Evolutionary conservation across 1,140 invertebrate genomes (phyloP).

Genomic region (Asbolus verrucosus): DNA sequence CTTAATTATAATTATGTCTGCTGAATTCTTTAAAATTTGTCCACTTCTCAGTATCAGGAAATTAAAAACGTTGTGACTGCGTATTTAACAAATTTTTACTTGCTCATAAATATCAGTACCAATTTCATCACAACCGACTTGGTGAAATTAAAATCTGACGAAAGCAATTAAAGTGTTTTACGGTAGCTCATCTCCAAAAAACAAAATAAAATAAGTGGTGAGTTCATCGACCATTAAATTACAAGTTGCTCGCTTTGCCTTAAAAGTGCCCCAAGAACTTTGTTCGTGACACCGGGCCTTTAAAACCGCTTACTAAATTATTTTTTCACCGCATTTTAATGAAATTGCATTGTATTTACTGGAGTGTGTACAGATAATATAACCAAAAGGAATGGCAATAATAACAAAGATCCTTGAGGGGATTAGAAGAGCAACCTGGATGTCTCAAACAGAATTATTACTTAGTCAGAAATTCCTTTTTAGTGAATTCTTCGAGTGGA

Average conservation of each 20-base stretch:
- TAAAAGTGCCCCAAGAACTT: constrained; percentile 3
- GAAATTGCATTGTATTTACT: constrained; percentile 38
- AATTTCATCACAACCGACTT: no score
- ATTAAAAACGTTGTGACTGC: no score
- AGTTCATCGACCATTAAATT: constrained; percentile 14
- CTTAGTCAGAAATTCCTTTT: constrained; percentile 47
- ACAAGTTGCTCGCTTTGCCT: constrained; percentile 17
- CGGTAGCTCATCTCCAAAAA: no score
- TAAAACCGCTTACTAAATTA: constrained; percentile 14
- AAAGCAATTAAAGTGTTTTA: no score
- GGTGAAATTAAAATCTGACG: no score
- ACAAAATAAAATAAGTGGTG: constrained; percentile 6
- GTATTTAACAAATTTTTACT: no score
- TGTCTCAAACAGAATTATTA: constrained; percentile 50
- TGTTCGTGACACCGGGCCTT: constrained; percentile 28
- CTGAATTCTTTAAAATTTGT: no score
- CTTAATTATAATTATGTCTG: no score
- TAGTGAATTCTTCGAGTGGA: constrained; percentile 45
- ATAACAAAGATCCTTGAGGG: constrained; percentile 24
- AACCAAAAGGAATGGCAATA: constrained; percentile 39
- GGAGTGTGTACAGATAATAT: constrained; percentile 30
- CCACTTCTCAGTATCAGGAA: no score
- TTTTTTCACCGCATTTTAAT: constrained; percentile 27
- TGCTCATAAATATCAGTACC: no score
- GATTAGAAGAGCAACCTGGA: constrained; percentile 38